Evolutionary conservation across 2,888 invertebrate species (phyloP).

Genomic region (Acleris laterana): DNA sequence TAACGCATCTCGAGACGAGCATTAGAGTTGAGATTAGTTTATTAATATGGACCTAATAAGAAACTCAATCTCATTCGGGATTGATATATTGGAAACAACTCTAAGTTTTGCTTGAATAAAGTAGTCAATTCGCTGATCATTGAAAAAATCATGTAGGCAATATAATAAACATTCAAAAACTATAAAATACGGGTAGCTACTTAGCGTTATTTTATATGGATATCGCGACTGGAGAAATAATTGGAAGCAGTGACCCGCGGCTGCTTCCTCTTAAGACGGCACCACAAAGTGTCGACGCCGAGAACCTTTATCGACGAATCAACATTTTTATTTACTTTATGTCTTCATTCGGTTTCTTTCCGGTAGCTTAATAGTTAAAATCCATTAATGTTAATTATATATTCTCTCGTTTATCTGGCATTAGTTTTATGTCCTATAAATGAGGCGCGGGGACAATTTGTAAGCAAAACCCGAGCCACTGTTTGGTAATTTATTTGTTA

Average conservation of each 20-base stretch:
- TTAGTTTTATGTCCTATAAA: conserved; percentile 80
- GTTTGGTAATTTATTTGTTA: conserved; percentile 65
- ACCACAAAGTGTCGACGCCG: conserved; percentile 60
- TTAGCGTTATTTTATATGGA: no score
- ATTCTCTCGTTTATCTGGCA: conserved; percentile 75
- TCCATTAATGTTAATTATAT: conserved; percentile 81
- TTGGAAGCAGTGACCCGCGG: conserved; percentile 8
- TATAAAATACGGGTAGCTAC: no score
- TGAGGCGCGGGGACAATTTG: conserved; percentile 72
- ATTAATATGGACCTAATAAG: no score
- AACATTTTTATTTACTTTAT: conserved; percentile 81
- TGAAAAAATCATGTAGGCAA: no score
- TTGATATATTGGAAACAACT: no score
- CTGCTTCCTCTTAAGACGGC: conserved; percentile 59
- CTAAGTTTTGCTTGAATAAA: no score
- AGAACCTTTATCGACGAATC: conserved; percentile 73
- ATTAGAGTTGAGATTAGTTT: no score
- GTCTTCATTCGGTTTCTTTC: conserved; percentile 80
- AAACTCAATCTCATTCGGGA: no score
- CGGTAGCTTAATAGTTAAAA: conserved; percentile 83
- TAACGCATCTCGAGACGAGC: no score
- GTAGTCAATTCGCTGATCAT: no score
- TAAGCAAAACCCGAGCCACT: conserved; percentile 66
- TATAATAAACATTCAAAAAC: no score
- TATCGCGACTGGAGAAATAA: no score